Percentiles rank a stretch among this genome's conserved stretches.
Evolutionary conservation across 2,888 invertebrate genomes (phyloP).

Genomic region (Ormyrus rosae): DNA sequence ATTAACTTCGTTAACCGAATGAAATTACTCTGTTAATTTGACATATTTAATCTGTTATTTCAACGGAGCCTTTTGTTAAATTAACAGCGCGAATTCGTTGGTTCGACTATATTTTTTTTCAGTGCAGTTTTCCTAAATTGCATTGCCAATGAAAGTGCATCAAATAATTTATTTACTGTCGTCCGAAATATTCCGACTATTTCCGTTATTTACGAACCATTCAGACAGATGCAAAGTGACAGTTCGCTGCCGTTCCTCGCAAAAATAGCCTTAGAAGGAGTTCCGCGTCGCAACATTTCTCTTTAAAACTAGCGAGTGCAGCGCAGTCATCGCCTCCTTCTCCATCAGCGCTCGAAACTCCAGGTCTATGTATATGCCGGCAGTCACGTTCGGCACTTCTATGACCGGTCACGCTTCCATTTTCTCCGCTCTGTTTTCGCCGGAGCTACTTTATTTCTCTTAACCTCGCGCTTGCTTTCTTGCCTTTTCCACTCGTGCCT

Average conservation of each 20-base stretch:
- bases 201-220: too few relatives aligned
- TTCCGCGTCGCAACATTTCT: not conserved
- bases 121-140: too few relatives aligned
- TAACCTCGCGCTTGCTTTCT: not conserved
- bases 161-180: too few relatives aligned
- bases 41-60: too few relatives aligned
- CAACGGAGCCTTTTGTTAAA: too few relatives aligned
- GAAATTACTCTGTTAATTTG: too few relatives aligned
- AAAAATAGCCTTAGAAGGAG: constrained; percentile 10
- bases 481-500: not conserved
- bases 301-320: not conserved
- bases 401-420: constrained; percentile 39
- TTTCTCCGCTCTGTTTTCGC: constrained; percentile 34
- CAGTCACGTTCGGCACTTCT: constrained; percentile 35
- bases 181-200: too few relatives aligned
- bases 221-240: too few relatives aligned
- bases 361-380: not conserved
- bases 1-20: too few relatives aligned
- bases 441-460: constrained; percentile 46
- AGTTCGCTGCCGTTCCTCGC: not conserved
- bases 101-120: too few relatives aligned
- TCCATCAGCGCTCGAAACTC: not conserved
- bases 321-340: constrained; percentile 3
- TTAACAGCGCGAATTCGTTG: too few relatives aligned
- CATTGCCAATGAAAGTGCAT: too few relatives aligned